These are phyloP conservation scores for Caenorhabditis angaria DNA, from an alignment of 2,888 invertebrate genomes.

Conservation along the genomic window DNA sequence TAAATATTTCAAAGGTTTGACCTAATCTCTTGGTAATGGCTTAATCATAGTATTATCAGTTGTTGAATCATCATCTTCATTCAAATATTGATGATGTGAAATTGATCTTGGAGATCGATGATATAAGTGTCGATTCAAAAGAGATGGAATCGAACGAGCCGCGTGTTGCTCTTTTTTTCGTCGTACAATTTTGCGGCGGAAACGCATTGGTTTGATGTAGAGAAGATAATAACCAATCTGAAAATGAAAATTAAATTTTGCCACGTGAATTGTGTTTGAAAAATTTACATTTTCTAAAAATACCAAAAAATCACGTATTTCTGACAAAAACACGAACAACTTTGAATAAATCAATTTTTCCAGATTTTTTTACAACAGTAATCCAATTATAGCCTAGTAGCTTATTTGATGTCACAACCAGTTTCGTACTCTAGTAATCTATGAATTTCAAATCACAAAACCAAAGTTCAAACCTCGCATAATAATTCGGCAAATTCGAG, in stretches of 20 bases:
- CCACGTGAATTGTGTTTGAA: background rate
- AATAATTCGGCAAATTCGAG: conserved; percentile 53
- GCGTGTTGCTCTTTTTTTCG: conserved; percentile 11
- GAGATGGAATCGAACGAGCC: background rate
- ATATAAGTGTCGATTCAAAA: conserved; percentile 11
- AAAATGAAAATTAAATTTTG: too few species aligned
- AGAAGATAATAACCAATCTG: conserved; percentile 16
- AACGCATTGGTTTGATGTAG: conserved; percentile 17
- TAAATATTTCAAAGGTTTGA: background rate
- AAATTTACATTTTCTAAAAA: too few species aligned
- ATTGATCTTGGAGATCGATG: conserved; percentile 4
- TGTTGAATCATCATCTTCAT: conserved; percentile 8
- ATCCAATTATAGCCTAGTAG: too few species aligned
- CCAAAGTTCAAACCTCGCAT: conserved; percentile 35
- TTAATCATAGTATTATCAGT: conserved; percentile 14
- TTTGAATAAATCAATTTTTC: too few species aligned
- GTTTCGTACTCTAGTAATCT: too few species aligned
- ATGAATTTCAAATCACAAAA: too few species aligned
- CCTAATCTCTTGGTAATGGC: conserved; percentile 8
- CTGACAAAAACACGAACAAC: too few species aligned
- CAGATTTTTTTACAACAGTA: too few species aligned
- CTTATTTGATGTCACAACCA: too few species aligned
- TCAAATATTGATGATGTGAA: background rate
- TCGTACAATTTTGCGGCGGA: conserved; percentile 3
- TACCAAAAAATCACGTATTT: too few species aligned